These are phyloP conservation scores for Adelges cooleyi DNA, from an alignment of 1,140 invertebrate genomes.

Conservation along the genomic window DNA sequence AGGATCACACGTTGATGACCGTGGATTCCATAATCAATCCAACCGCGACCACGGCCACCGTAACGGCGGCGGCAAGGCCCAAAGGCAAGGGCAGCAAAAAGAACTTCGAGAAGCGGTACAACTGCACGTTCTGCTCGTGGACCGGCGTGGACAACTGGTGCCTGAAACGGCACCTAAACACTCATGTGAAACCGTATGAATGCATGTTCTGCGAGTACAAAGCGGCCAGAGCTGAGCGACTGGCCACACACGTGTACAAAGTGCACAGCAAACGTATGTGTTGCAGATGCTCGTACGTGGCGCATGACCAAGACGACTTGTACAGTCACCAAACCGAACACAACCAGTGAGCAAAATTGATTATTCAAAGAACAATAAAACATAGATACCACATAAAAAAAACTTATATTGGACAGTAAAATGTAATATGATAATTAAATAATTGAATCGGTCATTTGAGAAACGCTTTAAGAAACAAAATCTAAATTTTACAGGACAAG, in stretches of 20 bases:
- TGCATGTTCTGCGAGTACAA: constrained; percentile 84
- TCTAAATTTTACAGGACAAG: too few relatives aligned
- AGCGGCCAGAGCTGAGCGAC: constrained; percentile 70
- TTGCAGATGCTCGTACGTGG: constrained; percentile 71
- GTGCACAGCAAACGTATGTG: constrained; percentile 83
- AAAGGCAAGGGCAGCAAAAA: constrained; percentile 22
- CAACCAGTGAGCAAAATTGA: constrained; percentile 43
- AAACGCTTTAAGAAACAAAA: too few relatives aligned
- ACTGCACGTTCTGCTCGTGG: constrained; percentile 80
- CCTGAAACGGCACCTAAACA: constrained; percentile 78
- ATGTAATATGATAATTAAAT: too few relatives aligned
- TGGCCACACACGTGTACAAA: constrained; percentile 77
- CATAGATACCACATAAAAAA: too few relatives aligned
- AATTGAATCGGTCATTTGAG: too few relatives aligned
- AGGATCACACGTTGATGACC: background rate
- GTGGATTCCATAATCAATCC: background rate
- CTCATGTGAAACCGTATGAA: constrained; percentile 79
- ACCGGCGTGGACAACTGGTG: constrained; percentile 89
- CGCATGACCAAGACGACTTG: constrained; percentile 63
- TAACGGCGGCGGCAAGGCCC: background rate
- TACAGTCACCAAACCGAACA: constrained; percentile 55
- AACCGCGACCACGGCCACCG: background rate
- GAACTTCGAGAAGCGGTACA: constrained; percentile 47
- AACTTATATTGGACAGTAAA: too few relatives aligned
- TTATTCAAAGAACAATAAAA: too few relatives aligned